Evolutionary conservation across 53 echinoderm and acorn worm genomes (phyloP).

Genomic region (Astropecten irregularis): DNA sequence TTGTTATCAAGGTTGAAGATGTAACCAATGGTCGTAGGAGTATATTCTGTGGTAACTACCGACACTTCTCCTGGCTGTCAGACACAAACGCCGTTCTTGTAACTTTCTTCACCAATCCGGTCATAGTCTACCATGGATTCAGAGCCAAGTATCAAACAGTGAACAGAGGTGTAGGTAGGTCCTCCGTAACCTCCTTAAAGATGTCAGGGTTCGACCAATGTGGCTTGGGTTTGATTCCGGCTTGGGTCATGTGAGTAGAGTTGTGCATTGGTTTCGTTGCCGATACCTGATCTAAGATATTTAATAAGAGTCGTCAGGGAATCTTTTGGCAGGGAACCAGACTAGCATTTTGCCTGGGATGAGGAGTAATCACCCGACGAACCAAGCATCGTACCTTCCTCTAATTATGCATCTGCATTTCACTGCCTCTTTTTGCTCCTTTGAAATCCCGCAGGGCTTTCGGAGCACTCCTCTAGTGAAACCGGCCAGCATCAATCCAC

Average conservation of each 20-base stretch:
- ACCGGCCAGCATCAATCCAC: conserved; percentile 17
- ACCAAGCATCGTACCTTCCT: too few relatives aligned
- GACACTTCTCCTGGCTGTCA: conserved; percentile 68
- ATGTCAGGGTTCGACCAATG: not conserved
- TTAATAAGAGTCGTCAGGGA: too few relatives aligned
- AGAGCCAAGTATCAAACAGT: conserved; percentile 56
- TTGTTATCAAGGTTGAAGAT: conserved; percentile 45
- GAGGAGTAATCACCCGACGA: not conserved
- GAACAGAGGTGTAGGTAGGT: conserved; percentile 42
- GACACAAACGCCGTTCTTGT: conserved; percentile 59
- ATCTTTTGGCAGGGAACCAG: too few relatives aligned
- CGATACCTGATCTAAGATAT: not conserved
- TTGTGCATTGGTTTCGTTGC: not conserved
- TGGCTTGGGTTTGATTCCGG: not conserved
- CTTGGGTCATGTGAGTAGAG: too few relatives aligned
- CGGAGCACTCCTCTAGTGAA: conserved; percentile 6
- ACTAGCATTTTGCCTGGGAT: not conserved
- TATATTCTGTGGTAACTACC: conserved; percentile 54
- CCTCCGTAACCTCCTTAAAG: not conserved
- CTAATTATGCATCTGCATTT: too few relatives aligned
- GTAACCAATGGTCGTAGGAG: conserved; percentile 39
- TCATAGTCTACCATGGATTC: conserved; percentile 55
- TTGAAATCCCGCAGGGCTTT: not conserved
- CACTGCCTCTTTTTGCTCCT: too few relatives aligned
- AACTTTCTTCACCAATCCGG: conserved; percentile 49